phyloP scores from a whole-genome alignment of 2,888 invertebrate genomes.

The Dasysyrphus albostriatus region DNA sequence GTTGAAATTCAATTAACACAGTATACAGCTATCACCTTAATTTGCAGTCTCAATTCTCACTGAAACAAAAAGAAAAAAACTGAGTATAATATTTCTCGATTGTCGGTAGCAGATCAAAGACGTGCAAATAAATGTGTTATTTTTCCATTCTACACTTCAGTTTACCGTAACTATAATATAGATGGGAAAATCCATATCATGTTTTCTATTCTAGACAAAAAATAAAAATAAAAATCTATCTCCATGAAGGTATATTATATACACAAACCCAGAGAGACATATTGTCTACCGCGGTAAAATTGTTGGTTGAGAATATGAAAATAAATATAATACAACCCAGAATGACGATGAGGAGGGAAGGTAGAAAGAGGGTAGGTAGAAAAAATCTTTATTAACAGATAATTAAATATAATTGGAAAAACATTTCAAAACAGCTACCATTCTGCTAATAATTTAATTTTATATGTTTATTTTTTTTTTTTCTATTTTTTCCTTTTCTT shows the following conservation, averaged over 20 bases:
- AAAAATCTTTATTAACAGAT: constrained; percentile 60
- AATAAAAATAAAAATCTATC: constrained; percentile 1
- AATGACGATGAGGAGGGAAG: neutral
- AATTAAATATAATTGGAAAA: constrained; percentile 71
- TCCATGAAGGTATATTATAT: constrained; percentile 17
- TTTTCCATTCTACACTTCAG: constrained; percentile 10
- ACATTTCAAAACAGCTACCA: constrained; percentile 54
- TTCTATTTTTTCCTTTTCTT: neutral
- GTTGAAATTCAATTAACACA: neutral
- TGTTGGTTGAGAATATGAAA: constrained; percentile 10
- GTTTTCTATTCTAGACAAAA: constrained; percentile 24
- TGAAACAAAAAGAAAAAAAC: neutral
- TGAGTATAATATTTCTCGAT: neutral
- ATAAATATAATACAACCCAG: constrained; percentile 1
- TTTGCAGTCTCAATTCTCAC: constrained; percentile 2
- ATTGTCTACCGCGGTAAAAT: constrained; percentile 61
- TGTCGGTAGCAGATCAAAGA: constrained; percentile 55
- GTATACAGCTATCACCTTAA: constrained; percentile 1
- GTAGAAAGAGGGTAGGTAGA: neutral
- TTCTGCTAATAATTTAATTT: constrained; percentile 62
- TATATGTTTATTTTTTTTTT: constrained; percentile 22
- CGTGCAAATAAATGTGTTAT: constrained; percentile 29
- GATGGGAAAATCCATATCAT: constrained; percentile 53
- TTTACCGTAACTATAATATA: constrained; percentile 5
- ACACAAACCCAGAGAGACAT: constrained; percentile 54